A percentile compares a stretch with the other conserved stretches of the same genome.
Evolutionary conservation across 2,888 invertebrate species (phyloP).

Genomic region (Luperina testacea): DNA sequence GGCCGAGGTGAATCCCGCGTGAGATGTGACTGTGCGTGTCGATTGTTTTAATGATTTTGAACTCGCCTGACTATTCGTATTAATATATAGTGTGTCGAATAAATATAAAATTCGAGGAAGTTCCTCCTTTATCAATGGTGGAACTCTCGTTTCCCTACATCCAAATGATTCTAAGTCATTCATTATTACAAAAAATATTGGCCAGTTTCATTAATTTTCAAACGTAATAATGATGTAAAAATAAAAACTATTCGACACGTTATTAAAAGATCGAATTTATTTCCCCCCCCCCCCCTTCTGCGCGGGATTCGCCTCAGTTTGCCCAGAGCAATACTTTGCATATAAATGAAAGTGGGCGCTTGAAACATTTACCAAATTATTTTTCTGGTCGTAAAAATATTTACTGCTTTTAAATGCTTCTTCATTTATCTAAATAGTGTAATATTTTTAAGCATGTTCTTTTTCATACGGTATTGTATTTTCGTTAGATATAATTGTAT

Average conservation of each 20-base stretch:
- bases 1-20: not conserved
- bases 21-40: not conserved
- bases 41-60: not conserved
- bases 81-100: not conserved
- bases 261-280: not conserved
- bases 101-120: not conserved
- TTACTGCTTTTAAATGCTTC: not conserved
- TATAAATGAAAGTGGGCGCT: no score
- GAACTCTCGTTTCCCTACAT: not conserved
- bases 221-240: not conserved
- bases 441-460: constrained; percentile 1
- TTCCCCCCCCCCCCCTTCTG: not conserved
- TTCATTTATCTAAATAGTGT: not conserved
- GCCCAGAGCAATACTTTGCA: not conserved
- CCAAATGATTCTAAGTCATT: not conserved
- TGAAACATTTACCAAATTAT: no score
- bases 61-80: not conserved
- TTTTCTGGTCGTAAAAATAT: not conserved
- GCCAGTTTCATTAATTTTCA: not conserved
- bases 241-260: not conserved
- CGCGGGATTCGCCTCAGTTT: not conserved
- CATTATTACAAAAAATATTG: not conserved
- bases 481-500: not conserved
- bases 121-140: not conserved
- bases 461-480: not conserved